These are phyloP conservation scores for Philotrypesis tridentata DNA, from an alignment of 1,140 invertebrate genomes.

Conservation along the genomic window DNA sequence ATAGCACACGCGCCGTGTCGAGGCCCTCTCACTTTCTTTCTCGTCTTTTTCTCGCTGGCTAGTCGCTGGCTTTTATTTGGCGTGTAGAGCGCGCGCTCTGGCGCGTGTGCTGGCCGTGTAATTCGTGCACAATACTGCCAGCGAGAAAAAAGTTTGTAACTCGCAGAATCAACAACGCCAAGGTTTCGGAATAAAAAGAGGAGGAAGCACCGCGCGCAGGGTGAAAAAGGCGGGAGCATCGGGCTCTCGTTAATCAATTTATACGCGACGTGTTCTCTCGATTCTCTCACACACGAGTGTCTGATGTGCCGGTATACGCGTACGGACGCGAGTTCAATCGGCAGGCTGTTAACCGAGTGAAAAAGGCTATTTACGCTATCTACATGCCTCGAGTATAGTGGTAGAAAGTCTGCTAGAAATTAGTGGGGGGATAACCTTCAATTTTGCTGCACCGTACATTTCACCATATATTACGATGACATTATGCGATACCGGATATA, in stretches of 20 bases:
- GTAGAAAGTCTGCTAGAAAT: no score
- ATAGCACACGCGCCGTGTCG: background rate
- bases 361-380: no score
- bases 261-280: slow-evolving; percentile 16
- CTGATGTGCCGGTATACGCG: no score
- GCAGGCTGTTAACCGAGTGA: slow-evolving; percentile 25
- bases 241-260: slow-evolving; percentile 40
- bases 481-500: no score
- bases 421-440: no score
- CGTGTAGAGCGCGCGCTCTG: background rate
- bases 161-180: background rate
- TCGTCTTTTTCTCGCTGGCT: background rate
- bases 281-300: background rate
- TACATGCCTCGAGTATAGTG: no score
- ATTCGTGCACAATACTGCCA: slow-evolving; percentile 11
- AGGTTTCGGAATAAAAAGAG: slow-evolving; percentile 5
- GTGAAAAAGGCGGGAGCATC: slow-evolving; percentile 4
- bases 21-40: background rate
- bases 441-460: no score
- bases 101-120: slow-evolving; percentile 19
- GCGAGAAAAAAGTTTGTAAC: slow-evolving; percentile 6
- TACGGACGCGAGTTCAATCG: slow-evolving; percentile 3
- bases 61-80: background rate
- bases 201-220: background rate
- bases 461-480: no score